Evolutionary conservation across 2,113 vertebrate genomes (phyloP).

Genomic region (Asarcornis scutulata): DNA sequence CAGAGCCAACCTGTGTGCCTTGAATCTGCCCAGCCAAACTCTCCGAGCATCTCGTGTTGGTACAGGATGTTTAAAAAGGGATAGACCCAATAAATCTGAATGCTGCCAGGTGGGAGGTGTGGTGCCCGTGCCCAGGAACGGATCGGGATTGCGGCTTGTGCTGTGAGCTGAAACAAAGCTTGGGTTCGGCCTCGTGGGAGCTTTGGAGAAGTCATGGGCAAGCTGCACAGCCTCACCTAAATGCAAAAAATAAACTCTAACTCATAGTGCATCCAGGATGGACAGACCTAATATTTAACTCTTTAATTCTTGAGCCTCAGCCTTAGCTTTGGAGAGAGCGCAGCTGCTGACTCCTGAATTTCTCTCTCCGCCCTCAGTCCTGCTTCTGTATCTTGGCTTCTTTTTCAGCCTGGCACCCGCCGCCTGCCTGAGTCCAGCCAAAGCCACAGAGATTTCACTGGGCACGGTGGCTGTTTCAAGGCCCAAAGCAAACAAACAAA

Average conservation of each 20-base stretch:
- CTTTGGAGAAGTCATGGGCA: neutral
- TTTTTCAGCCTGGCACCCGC: neutral
- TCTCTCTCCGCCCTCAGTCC: neutral
- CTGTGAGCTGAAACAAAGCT: neutral
- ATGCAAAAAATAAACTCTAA: neutral
- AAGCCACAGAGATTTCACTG: neutral
- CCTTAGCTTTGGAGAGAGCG: neutral
- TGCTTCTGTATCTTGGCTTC: neutral
- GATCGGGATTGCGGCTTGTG: neutral
- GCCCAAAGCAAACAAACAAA: rapidly evolving
- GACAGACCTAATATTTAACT: neutral
- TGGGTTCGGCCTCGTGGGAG: rapidly evolving
- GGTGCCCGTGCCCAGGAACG: neutral
- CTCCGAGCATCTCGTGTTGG: neutral
- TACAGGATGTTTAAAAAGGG: neutral
- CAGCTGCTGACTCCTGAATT: neutral
- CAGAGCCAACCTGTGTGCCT: neutral
- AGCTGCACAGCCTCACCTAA: neutral
- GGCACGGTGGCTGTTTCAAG: neutral
- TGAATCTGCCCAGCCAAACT: neutral
- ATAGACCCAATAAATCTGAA: neutral
- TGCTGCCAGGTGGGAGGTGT: neutral
- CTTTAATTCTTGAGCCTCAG: neutral
- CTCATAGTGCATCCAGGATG: neutral
- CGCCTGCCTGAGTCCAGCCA: neutral